These are phyloP conservation scores for Andrena praecox DNA, from an alignment of 2,888 invertebrate genomes.

Conservation along the genomic window DNA sequence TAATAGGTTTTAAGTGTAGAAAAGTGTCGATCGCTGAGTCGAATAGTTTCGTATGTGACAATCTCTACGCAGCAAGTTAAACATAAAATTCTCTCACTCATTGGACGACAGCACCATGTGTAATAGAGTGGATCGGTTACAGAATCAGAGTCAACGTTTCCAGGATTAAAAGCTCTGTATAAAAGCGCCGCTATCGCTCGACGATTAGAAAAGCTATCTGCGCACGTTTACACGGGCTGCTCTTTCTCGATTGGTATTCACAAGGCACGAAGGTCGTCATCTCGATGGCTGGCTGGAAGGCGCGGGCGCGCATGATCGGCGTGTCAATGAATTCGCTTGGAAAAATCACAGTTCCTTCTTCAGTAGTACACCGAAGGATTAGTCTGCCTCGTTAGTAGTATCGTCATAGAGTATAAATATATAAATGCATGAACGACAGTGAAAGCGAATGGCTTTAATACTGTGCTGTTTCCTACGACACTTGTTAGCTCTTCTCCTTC, in stretches of 20 bases:
- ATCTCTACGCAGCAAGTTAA: constrained; percentile 25
- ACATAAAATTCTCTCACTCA: constrained; percentile 12
- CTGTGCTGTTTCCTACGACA: constrained; percentile 41
- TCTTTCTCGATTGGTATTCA: constrained; percentile 40
- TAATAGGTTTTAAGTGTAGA: constrained; percentile 31
- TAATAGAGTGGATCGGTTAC: constrained; percentile 2
- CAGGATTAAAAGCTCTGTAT: constrained; percentile 43
- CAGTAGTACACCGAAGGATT: constrained; percentile 21
- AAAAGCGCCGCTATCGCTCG: constrained; percentile 20
- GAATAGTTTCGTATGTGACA: constrained; percentile 23
- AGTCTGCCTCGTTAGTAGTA: constrained; percentile 6
- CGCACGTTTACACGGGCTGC: constrained; percentile 19
- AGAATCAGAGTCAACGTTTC: constrained; percentile 37
- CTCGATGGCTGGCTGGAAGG: constrained; percentile 52
- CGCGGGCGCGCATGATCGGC: constrained; percentile 31
- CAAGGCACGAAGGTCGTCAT: constrained; percentile 51
- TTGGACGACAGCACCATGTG: constrained; percentile 43
- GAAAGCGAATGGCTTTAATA: constrained; percentile 57
- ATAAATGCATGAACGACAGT: constrained; percentile 46
- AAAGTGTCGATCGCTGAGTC: constrained; percentile 28
- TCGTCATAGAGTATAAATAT: constrained; percentile 29
- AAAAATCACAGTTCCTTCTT: constrained; percentile 20
- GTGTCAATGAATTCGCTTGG: constrained; percentile 23
- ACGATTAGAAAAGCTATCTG: constrained; percentile 28
- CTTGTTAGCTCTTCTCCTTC: not conserved